Percentiles rank a stretch among this genome's conserved stretches.
These are phyloP conservation scores for Tragelaphus imberbis DNA, from an alignment of 2,113 vertebrate species.

Conservation along the genomic window DNA sequence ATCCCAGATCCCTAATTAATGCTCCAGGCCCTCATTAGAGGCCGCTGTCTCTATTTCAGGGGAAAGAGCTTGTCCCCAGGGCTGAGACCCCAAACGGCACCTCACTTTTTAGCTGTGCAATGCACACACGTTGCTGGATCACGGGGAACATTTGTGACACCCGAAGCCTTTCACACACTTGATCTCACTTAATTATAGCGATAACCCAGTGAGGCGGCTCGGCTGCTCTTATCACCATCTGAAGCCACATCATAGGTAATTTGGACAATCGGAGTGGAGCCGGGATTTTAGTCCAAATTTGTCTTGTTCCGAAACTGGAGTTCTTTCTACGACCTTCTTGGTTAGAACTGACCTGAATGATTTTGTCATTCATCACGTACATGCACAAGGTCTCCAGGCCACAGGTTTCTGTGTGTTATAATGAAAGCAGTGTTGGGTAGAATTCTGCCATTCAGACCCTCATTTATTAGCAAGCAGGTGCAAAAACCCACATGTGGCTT, in stretches of 20 bases:
- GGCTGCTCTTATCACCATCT: background rate
- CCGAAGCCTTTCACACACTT: background rate
- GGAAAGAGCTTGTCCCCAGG: background rate
- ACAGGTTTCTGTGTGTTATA: background rate
- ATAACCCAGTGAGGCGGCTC: background rate
- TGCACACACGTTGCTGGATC: background rate
- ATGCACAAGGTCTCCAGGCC: background rate
- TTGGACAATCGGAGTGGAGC: background rate
- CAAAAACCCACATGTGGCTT: slow-evolving; percentile 2
- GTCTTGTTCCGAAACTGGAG: slow-evolving; percentile 39
- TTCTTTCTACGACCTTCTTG: slow-evolving; percentile 42
- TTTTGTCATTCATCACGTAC: slow-evolving; percentile 43
- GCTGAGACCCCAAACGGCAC: background rate
- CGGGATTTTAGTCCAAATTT: slow-evolving; percentile 46
- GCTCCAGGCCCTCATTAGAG: slow-evolving; percentile 38
- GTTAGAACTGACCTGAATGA: slow-evolving; percentile 53
- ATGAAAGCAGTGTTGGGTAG: slow-evolving; percentile 45
- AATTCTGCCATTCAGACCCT: background rate
- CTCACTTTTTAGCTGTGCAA: background rate
- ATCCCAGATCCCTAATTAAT: slow-evolving; percentile 38
- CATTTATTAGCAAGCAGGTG: slow-evolving; percentile 53
- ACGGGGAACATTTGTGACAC: background rate
- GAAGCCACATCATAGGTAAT: slow-evolving; percentile 31
- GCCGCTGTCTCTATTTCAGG: background rate
- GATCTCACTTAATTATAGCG: slow-evolving; percentile 50